Evolutionary conservation across 2,113 vertebrate species (phyloP).

Genomic region (Rissa tridactyla): DNA sequence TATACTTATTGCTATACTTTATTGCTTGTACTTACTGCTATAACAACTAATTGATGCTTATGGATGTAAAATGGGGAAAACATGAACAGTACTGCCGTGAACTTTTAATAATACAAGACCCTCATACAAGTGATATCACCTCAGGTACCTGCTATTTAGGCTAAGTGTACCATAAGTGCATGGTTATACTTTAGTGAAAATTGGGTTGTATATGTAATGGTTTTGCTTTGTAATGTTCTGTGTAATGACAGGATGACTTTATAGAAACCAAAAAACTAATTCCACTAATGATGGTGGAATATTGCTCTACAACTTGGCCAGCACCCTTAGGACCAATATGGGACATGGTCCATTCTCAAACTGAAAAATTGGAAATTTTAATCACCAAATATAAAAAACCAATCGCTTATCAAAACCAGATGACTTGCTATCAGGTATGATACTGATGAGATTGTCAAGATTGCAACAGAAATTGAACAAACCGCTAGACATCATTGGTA

Average conservation of each 20-base stretch:
- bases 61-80: not conserved
- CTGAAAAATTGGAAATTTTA: not conserved
- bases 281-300: not conserved
- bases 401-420: not conserved
- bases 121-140: not conserved
- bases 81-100: not conserved
- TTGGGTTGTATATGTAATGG: not conserved
- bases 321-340: not conserved
- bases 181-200: not conserved
- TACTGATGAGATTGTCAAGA: not conserved
- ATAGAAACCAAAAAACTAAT: not conserved
- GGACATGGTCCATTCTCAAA: not conserved
- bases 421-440: not conserved
- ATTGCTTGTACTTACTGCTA: not conserved
- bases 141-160: not conserved
- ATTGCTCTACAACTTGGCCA: not conserved
- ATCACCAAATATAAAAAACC: not conserved
- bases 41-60: accelerated
- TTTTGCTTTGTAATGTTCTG: not conserved
- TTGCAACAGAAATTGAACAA: not conserved
- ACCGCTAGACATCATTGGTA: not conserved
- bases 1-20: not conserved
- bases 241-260: not conserved
- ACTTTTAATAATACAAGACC: not conserved
- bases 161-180: not conserved